Conservation (phyloP, 2,113 vertebrate species). For the Pagrus major region DNA sequence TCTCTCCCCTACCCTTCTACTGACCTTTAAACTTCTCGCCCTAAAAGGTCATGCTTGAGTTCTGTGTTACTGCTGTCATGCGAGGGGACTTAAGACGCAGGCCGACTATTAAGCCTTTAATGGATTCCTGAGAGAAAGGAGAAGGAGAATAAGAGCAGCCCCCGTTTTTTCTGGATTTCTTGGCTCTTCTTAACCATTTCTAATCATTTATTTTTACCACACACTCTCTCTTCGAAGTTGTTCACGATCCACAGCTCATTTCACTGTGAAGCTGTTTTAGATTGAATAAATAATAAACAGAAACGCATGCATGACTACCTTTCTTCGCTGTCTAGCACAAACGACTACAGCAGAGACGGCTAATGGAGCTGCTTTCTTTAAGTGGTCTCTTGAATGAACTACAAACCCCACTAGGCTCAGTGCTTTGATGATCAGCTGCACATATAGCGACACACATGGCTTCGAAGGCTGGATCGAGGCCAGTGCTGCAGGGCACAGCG, state of each 20-base stretch:
- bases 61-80: constrained; percentile 56
- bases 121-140: constrained; percentile 24
- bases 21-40: constrained; percentile 75
- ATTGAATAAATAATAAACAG: constrained; percentile 9
- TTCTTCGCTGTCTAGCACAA: constrained; percentile 25
- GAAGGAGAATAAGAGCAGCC: constrained; percentile 5
- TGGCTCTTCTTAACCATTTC: background rate
- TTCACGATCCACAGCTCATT: background rate
- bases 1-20: constrained; percentile 43
- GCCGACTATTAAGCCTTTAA: constrained; percentile 53
- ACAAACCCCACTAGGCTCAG: constrained; percentile 29
- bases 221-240: background rate
- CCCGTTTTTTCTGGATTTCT: constrained; percentile 28
- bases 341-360: background rate
- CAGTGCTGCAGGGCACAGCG: constrained; percentile 45
- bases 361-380: constrained; percentile 25
- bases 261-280: constrained; percentile 10
- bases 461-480: constrained; percentile 42
- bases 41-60: constrained; percentile 69
- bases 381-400: constrained; percentile 40
- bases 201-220: background rate
- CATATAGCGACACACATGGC: constrained; percentile 31
- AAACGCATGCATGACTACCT: background rate
- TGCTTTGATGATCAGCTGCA: constrained; percentile 16
- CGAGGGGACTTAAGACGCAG: constrained; percentile 41